phyloP scores from a whole-genome alignment of 2,797 vertebrate genomes.

The Moxostoma hubbsi region DNA sequence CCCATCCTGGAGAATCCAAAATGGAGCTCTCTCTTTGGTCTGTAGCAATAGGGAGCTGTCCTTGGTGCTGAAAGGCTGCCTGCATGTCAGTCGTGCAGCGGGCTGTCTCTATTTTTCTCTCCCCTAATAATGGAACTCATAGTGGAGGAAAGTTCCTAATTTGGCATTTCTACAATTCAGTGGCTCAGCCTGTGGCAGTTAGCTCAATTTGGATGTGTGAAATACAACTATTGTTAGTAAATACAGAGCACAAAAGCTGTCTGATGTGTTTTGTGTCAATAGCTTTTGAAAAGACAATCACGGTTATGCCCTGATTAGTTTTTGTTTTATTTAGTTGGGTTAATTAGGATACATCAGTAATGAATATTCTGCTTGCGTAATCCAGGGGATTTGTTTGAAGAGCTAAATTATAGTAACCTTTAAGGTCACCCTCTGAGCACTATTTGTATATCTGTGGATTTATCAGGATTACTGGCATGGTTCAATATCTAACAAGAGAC shows the following conservation, averaged over 20 bases:
- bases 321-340: constrained; percentile 43
- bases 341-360: constrained; percentile 52
- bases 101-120: constrained; percentile 1
- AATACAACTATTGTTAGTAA: constrained; percentile 31
- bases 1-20: constrained; percentile 54
- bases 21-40: constrained; percentile 46
- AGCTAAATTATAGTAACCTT: constrained; percentile 55
- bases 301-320: constrained; percentile 14
- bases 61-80: constrained; percentile 56
- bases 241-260: constrained; percentile 33
- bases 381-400: constrained; percentile 48
- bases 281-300: constrained; percentile 32
- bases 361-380: constrained; percentile 47
- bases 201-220: constrained; percentile 17
- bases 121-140: constrained; percentile 45
- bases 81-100: constrained; percentile 30
- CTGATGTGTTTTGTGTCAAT: constrained; percentile 33
- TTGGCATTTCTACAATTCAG: constrained; percentile 36
- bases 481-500: constrained; percentile 43
- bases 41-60: constrained; percentile 58
- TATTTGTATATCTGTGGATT: constrained; percentile 52
- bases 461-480: constrained; percentile 50
- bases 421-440: constrained; percentile 49
- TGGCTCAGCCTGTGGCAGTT: constrained; percentile 19
- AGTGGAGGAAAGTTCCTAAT: constrained; percentile 32